phyloP scores from a whole-genome alignment of 2,113 vertebrate species.

The Plestiodon gilberti region DNA sequence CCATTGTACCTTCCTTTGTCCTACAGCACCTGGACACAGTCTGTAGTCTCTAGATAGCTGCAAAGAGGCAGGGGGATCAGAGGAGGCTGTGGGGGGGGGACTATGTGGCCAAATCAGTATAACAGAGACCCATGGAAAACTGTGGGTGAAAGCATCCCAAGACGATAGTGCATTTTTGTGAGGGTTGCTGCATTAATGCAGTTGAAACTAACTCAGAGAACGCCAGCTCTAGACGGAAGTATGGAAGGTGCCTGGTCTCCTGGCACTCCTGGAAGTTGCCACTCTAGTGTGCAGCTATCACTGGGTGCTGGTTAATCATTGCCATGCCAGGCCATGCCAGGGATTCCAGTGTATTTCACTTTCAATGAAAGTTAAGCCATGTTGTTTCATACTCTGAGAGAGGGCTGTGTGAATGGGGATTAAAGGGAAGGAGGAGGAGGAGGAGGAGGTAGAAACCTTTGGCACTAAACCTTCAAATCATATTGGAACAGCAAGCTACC shows the following conservation, averaged over 20 bases:
- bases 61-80: background rate
- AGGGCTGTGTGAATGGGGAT: background rate
- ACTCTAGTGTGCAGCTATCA: background rate
- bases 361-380: slow-evolving; percentile 58
- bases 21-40: background rate
- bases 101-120: background rate
- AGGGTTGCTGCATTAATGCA: too few relatives aligned
- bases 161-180: background rate
- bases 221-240: background rate
- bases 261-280: background rate
- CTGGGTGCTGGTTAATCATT: slow-evolving; percentile 41
- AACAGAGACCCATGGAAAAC: background rate
- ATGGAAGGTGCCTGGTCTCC: background rate
- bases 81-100: background rate
- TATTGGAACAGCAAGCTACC: background rate
- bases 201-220: background rate
- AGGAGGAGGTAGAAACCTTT: background rate
- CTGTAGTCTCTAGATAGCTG: background rate
- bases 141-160: background rate
- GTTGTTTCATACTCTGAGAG: slow-evolving; percentile 41
- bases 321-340: slow-evolving; percentile 67
- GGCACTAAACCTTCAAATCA: background rate
- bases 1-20: background rate
- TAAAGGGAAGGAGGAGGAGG: background rate
- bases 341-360: slow-evolving; percentile 36